These are phyloP conservation scores for Apamea epomidion DNA, from an alignment of 2,888 invertebrate genomes.

Conservation along the genomic window DNA sequence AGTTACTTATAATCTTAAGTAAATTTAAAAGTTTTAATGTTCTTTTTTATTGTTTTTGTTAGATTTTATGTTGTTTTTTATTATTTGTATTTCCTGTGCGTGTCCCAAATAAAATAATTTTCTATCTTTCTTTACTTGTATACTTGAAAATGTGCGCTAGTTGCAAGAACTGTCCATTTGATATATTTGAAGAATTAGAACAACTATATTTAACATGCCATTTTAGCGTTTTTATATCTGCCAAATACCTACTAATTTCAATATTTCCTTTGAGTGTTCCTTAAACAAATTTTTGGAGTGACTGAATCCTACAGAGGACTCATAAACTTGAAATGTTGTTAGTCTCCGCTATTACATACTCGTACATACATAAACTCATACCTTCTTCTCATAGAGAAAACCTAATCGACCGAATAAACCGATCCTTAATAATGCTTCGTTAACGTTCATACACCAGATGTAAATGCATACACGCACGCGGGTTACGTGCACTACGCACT, in stretches of 20 bases:
- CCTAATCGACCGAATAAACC: no score
- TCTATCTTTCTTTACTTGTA: background rate
- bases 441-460: background rate
- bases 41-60: no score
- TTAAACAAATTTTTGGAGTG: background rate
- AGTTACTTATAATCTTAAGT: no score
- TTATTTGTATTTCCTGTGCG: no score
- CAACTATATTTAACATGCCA: background rate
- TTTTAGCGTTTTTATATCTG: background rate
- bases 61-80: no score
- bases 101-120: no score
- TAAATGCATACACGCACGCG: background rate
- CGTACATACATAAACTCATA: conserved; percentile 30
- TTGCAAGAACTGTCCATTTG: background rate
- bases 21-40: no score
- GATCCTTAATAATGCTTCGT: background rate
- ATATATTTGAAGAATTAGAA: background rate
- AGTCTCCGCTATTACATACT: conserved; percentile 36
- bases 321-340: conserved; percentile 14
- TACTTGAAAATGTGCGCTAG: background rate
- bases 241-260: background rate
- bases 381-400: background rate
- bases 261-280: background rate
- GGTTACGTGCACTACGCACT: background rate
- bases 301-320: background rate